Base-by-base conservation (phyloP, 2,888 invertebrate genomes). In the Clivina fossor region DNA sequence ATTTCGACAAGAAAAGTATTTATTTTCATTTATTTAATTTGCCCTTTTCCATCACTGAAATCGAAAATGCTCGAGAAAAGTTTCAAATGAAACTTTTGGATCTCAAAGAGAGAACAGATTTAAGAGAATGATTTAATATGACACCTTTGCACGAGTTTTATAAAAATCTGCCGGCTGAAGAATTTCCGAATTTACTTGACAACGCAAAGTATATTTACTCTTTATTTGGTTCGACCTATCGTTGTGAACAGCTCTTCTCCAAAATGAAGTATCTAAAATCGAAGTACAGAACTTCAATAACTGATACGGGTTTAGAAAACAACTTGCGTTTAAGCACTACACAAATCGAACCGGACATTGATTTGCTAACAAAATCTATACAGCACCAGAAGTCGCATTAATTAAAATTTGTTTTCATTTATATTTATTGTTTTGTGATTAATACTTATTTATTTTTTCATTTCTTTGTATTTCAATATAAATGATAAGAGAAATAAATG, bases 271-370 rank as follows among this genome's bases (percentile, higher is more conserved):
- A 37, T 37, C 37, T 37, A 3, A 37, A 37, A 37, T 37, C 37
- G 37, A 37, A 37, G 37, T 37, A 37, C 37, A 37, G 37, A 37
- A 37, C 37, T 37, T 37, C 5, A 37, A 37, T 5, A 11, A 37
- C 5, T 13, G 37, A 37, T 37, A 37, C 37, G 37, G 37, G 37
- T 37, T 37, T 37, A 16, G 37, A 37, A 37, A 37, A 37, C 4
- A 37, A 37, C 37, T 37, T 37, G 13, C 37, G 37, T 37, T 37
- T 37, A 37, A 37, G 37, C 37, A 37, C 37, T 37, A 37, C 37
- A 37, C 37, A 37, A 37, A 37, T 37, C 4, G 37, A 37, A 37
- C 37, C 37, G 13, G 37, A 37, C 37, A 37, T 37, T 3, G 37
- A 37, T 15, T 37, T 37, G 13, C 37, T 37, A 37, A 15, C 37